Base-by-base conservation (phyloP, 1,140 invertebrate species). In the Bursaphelenchus mucronatus region DNA sequence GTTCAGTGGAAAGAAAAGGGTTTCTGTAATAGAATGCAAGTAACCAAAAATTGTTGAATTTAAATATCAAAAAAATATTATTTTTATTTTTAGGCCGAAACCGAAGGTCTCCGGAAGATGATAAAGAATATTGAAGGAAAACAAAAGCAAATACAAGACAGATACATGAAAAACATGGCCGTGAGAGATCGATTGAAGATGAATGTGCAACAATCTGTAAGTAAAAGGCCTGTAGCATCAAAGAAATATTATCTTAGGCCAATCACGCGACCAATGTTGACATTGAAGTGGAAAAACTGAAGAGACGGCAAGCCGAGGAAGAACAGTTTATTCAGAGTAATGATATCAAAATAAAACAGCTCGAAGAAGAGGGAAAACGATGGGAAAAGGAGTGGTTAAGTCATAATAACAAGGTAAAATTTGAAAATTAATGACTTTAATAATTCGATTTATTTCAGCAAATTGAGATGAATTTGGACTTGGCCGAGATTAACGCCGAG, bases 21-120 rank as follows among this genome's bases (percentile, higher is more conserved):
- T 5, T 30, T 30, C 5, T n/a, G n/a, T n/a, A n/a, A n/a, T 30
- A 30, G 30, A 5, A 30, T 30, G 5, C 30, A 30, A 30, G 30
- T 30, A 5, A 30, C 5, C 5, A 5, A 30, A 30, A 30, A 30
- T 30, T 30, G 30, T 5, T 30, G 30, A 30, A 3, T 30, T 30
- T 30, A 21, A 6, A 13, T 61, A 15, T 55, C 21, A 15, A 30
- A n/a, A 17, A 54, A 54, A 10, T 10, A 17, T 54, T 30, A 30
- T 21, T 46, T 30, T n/a, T n/a, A n/a, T n/a, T n/a, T 63, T 61
- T 40, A 63, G 61, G 56, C 61, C 2, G 61, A 63, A 63, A 45
- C 30, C 13, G 61, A 63, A 63, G 61, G 62, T n/a, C 58, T 63
- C 56, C 58, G 55, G 30, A 13, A 58, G 30, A 61, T 62, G 30